A percentile compares a stretch with the other conserved stretches of the same genome.
phyloP scores from a whole-genome alignment of 2,888 invertebrate species.

The Cephus pulcher region DNA sequence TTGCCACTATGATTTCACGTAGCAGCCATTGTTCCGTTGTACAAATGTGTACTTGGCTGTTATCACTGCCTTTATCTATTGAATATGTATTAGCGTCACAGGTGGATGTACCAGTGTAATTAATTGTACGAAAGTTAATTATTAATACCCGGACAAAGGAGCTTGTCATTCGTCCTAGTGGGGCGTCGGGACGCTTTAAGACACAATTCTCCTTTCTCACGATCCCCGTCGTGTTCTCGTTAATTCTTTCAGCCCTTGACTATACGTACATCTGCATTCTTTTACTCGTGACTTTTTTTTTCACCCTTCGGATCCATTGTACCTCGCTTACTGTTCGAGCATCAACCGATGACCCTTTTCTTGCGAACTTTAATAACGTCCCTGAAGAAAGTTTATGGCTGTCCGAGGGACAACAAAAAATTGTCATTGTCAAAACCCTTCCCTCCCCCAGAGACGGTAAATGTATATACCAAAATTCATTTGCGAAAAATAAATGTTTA shows the following conservation, averaged over 20 bases:
- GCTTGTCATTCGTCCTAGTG: not conserved
- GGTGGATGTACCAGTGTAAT: not conserved
- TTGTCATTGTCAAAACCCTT: not conserved
- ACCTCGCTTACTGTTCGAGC: not conserved
- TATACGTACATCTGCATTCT: not conserved
- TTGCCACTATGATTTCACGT: not conserved
- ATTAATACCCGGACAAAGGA: not conserved
- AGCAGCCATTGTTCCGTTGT: not conserved
- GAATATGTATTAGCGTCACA: not conserved
- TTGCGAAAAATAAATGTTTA: not conserved
- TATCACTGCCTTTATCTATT: not conserved
- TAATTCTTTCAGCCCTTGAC: not conserved
- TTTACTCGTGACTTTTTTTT: not conserved
- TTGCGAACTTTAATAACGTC: conserved; percentile 1
- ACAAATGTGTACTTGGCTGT: not conserved
- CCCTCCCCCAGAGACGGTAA: not conserved
- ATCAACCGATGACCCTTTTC: conserved; percentile 4
- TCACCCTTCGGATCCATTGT: not conserved
- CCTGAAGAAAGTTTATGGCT: not conserved
- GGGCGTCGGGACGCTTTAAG: not conserved
- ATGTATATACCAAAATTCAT: not conserved
- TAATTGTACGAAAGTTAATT: not conserved
- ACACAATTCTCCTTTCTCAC: not conserved
- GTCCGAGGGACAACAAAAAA: not conserved
- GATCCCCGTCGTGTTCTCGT: not conserved